A percentile compares a stretch with the other conserved stretches of the same genome.
These are phyloP conservation scores for Sebastes elongatus DNA, from an alignment of 2,797 vertebrate genomes.

Conservation along the genomic window DNA sequence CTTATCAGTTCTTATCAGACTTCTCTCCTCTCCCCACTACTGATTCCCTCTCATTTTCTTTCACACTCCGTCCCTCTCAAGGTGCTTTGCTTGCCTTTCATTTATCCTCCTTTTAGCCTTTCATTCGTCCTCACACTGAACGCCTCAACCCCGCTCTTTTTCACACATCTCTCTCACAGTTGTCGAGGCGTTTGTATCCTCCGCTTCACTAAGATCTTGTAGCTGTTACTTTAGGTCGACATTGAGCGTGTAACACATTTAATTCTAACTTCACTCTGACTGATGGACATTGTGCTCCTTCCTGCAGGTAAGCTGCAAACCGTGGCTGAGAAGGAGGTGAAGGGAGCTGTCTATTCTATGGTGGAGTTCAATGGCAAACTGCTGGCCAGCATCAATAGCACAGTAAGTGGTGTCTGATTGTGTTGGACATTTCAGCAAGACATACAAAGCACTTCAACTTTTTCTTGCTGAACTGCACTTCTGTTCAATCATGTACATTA, in stretches of 20 bases:
- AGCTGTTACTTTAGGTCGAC: constrained; percentile 13
- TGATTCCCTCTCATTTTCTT: constrained; percentile 46
- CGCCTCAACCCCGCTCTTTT: background rate
- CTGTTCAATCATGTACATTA: background rate
- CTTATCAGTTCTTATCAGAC: constrained; percentile 66
- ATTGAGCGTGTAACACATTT: constrained; percentile 4
- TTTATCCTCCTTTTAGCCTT: constrained; percentile 16
- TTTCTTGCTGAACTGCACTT: background rate
- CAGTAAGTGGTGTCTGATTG: constrained; percentile 81
- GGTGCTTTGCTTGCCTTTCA: constrained; percentile 38
- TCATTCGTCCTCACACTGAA: background rate
- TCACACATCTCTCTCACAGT: background rate
- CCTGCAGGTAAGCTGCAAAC: constrained; percentile 95
- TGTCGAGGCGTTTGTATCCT: background rate
- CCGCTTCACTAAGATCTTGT: background rate
- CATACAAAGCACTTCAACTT: background rate
- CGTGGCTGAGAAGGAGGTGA: constrained; percentile 98
- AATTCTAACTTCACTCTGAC: background rate
- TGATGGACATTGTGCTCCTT: constrained; percentile 19
- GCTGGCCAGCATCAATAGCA: constrained; percentile 99
- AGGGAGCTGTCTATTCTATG: constrained; percentile 98
- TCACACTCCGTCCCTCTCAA: constrained; percentile 34
- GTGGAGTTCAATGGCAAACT: constrained; percentile 99
- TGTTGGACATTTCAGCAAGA: background rate
- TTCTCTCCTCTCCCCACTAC: constrained; percentile 23